Conservation (phyloP, 2,113 vertebrate species). For the Equus przewalskii region DNA sequence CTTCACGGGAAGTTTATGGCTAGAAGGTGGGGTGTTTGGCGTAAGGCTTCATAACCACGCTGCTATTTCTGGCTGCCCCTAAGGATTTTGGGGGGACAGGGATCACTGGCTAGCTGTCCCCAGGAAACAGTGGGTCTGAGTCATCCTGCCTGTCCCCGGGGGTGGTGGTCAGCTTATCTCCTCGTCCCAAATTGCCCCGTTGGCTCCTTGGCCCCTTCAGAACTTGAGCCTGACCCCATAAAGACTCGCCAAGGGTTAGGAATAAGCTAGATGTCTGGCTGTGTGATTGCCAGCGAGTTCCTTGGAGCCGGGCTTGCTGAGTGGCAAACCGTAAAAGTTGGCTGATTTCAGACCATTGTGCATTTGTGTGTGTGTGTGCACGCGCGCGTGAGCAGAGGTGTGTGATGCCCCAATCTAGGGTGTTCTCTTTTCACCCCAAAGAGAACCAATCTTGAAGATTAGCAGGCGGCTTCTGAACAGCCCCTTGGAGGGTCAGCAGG, state of each 20-base stretch:
- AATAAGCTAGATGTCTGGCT: too few relatives aligned
- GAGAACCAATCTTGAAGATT: not conserved
- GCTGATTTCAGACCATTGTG: too few relatives aligned
- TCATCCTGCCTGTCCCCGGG: not conserved
- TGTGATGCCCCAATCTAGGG: not conserved
- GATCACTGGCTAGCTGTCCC: not conserved
- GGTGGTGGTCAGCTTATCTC: not conserved
- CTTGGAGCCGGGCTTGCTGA: not conserved
- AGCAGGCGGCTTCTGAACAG: not conserved
- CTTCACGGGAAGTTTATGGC: conserved; percentile 56
- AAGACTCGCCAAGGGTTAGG: not conserved
- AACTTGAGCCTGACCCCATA: fast-evolving
- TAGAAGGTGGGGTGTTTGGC: not conserved
- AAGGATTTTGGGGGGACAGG: not conserved
- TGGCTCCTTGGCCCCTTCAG: not conserved
- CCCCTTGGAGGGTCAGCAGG: fast-evolving
- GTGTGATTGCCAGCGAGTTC: not conserved
- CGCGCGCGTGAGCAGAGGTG: fast-evolving
- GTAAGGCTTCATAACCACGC: fast-evolving
- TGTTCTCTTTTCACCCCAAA: not conserved
- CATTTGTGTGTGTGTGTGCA: fast-evolving
- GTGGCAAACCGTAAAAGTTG: not conserved
- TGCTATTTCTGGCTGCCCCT: not conserved
- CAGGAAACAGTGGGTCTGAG: not conserved
- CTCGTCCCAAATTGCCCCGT: not conserved